These are phyloP conservation scores for Cremastinae sp. DNA, from an alignment of 2,888 invertebrate genomes.

Conservation along the genomic window DNA sequence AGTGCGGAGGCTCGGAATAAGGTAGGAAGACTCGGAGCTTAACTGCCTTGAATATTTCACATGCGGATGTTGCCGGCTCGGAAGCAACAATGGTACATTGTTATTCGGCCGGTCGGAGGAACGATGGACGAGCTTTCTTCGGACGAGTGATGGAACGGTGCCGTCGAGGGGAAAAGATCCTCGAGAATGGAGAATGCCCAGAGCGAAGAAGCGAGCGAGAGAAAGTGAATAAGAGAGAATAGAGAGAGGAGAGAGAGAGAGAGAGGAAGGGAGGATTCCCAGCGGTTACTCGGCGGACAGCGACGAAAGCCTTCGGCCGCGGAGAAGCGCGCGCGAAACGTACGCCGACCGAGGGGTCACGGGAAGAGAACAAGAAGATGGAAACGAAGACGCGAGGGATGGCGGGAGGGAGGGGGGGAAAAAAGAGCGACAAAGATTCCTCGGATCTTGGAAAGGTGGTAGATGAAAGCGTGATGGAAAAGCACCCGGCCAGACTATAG, in stretches of 20 bases:
- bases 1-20: too few relatives aligned
- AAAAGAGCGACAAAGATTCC: constrained; percentile 42
- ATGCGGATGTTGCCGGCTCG: constrained; percentile 72
- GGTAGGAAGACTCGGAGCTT: constrained; percentile 55
- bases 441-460: constrained; percentile 52
- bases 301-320: constrained; percentile 35
- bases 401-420: constrained; percentile 45
- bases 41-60: constrained; percentile 74
- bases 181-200: constrained; percentile 46
- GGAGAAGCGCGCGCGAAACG: constrained; percentile 44
- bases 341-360: constrained; percentile 41
- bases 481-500: constrained; percentile 49
- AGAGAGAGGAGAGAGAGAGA: constrained; percentile 8
- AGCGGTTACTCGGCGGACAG: too few relatives aligned
- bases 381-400: constrained; percentile 14
- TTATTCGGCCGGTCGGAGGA: constrained; percentile 74
- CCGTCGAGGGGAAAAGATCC: constrained; percentile 29
- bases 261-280: constrained; percentile 14
- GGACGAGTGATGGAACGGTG: constrained; percentile 49
- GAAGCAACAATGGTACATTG: constrained; percentile 77
- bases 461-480: constrained; percentile 56
- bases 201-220: neutral
- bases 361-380: constrained; percentile 11
- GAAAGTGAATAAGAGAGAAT: constrained; percentile 21
- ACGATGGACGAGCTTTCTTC: constrained; percentile 57